phyloP scores from a whole-genome alignment of 2,888 invertebrate genomes.

The Autographa gamma region DNA sequence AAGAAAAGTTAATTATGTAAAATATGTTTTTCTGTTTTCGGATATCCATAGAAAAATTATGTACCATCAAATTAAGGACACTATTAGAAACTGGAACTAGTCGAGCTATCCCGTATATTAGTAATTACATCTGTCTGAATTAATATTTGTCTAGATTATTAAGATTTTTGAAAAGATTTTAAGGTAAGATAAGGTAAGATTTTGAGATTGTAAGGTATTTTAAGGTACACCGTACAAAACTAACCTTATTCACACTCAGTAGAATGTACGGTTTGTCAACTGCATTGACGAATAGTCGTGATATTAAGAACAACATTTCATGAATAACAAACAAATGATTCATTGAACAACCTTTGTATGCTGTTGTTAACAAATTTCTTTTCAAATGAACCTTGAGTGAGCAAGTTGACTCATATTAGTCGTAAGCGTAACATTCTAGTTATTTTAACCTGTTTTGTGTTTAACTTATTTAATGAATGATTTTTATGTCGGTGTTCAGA shows the following conservation, averaged over 20 bases:
- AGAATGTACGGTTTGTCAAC: conserved; percentile 4
- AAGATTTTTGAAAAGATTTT: no score
- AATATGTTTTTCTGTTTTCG: no score
- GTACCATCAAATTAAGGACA: no score
- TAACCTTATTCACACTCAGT: neutral
- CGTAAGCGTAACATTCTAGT: neutral
- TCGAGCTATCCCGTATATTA: no score
- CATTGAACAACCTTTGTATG: conserved; percentile 37
- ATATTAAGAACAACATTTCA: conserved; percentile 8
- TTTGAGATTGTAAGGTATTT: no score
- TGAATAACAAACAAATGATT: conserved; percentile 39
- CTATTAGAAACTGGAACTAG: no score
- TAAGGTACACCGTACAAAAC: neutral
- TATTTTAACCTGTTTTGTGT: neutral
- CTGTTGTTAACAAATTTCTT: conserved; percentile 49
- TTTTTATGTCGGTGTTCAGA: neutral
- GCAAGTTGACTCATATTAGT: conserved; percentile 44
- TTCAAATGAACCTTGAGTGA: conserved; percentile 47
- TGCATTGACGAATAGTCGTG: neutral
- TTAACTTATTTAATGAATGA: neutral
- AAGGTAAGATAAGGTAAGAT: no score
- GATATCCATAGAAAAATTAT: no score
- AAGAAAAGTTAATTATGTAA: no score
- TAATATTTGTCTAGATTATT: no score
- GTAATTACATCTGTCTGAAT: no score